Conservation (phyloP, 2,113 vertebrate species). For the Pseudopipra pipra region DNA sequence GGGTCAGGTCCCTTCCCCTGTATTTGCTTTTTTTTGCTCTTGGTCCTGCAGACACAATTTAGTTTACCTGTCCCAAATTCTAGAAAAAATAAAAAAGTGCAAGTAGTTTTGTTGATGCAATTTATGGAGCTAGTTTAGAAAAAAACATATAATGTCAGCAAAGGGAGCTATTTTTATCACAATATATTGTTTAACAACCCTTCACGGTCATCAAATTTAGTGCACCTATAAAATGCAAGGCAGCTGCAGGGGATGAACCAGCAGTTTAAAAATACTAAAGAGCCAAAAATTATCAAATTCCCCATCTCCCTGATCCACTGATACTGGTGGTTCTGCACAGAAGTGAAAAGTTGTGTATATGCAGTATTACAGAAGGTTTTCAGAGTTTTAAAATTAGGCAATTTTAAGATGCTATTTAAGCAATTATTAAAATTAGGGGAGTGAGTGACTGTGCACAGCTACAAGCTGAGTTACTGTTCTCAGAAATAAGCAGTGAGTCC, state of each 20-base stretch:
- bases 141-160: conserved; percentile 71
- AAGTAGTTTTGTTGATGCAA: conserved; percentile 56
- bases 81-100: neutral
- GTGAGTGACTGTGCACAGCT: neutral
- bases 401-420: neutral
- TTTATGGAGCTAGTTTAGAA: conserved; percentile 64
- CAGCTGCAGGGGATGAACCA: conserved; percentile 63
- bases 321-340: neutral
- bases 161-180: conserved; percentile 76
- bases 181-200: conserved; percentile 71
- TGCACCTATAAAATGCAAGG: conserved; percentile 72
- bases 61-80: conserved; percentile 25
- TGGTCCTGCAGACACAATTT: neutral
- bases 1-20: neutral
- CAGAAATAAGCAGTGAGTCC: neutral
- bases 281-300: conserved; percentile 38
- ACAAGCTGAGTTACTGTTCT: neutral
- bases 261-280: conserved; percentile 70
- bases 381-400: neutral
- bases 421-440: neutral
- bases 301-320: neutral
- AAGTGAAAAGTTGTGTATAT: neutral
- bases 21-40: neutral
- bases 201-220: conserved; percentile 74
- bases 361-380: neutral